Percentiles rank a stretch among this genome's conserved stretches.
phyloP scores from a whole-genome alignment of 92 coral and sea anemone genomes.

The Bergia sp. region DNA sequence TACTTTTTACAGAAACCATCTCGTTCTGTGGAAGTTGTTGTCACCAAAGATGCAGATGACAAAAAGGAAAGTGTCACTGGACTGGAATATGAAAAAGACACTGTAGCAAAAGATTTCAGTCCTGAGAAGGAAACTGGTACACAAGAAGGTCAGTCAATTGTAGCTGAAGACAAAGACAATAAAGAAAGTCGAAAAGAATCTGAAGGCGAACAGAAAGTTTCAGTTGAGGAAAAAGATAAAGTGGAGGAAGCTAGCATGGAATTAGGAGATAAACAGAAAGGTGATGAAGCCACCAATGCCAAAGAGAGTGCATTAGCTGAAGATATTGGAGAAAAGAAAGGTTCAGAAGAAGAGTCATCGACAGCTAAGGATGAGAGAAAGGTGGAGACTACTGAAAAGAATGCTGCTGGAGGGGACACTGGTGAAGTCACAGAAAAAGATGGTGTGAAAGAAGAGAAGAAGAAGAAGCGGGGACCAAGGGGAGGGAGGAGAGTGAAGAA shows the following conservation, averaged over 20 bases:
- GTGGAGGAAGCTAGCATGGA: background rate
- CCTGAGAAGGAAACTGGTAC: constrained; percentile 2
- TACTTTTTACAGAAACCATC: constrained; percentile 12
- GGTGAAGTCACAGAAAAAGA: background rate
- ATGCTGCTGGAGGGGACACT: background rate
- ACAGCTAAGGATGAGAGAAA: background rate
- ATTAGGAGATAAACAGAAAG: constrained; percentile 10
- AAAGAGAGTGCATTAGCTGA: background rate
- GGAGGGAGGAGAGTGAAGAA: constrained; percentile 44
- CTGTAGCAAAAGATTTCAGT: background rate
- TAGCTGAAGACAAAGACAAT: constrained; percentile 3
- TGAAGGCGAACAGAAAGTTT: constrained; percentile 23
- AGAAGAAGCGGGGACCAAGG: constrained; percentile 29
- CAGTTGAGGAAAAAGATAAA: constrained; percentile 1
- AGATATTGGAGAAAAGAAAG: background rate
- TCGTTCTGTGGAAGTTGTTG: constrained; percentile 26
- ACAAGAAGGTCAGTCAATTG: background rate
- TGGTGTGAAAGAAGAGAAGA: constrained; percentile 40
- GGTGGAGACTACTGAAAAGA: constrained; percentile 2
- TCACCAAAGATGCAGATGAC: constrained; percentile 21
- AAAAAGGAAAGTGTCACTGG: constrained; percentile 17
- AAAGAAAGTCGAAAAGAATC: constrained; percentile 19
- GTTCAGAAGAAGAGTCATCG: background rate
- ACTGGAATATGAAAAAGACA: constrained; percentile 22
- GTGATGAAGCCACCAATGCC: background rate